Base-by-base conservation (phyloP, 2,113 vertebrate species). In the Dicrurus megarhynchus region DNA sequence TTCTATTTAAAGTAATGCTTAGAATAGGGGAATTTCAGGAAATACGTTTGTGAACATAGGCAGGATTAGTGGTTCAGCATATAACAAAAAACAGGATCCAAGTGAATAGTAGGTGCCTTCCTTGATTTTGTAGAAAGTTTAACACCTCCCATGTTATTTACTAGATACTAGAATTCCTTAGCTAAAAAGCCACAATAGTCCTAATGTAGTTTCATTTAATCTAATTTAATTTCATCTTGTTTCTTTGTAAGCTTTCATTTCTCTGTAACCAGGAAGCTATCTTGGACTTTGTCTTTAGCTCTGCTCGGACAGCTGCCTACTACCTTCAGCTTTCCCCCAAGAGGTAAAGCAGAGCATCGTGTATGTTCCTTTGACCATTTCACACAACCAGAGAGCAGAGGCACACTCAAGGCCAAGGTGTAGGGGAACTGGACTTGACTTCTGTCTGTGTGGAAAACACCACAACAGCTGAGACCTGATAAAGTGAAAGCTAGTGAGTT, bases 341-440 rank as follows among this genome's bases (percentile, higher is more conserved):
- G 35, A 55, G 7, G 4, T 64, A 42, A 87, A 73, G 32, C 14
- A 60, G 26, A 39, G 22, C 20, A 74, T 5, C 0, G 0, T 16
- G 4, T 35, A 8, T 28, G 19, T 65, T 92, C 27, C 20, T 84
- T 75, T 68, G 7, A 23, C 10, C 8, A 20, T 50, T 88, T 86
- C 55, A 80, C 9, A 39, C 14, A 90, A 26, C 15, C 26, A 46
- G 42, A 64, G 17, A 2, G 7, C 35, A 77, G 60, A 81, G 8
- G 23, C 9, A 19, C 69, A 71, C n/a, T 47, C 35, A 50, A 11
- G 53, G 16, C 13, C 33, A 52, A 47, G 5, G 23, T 21, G 2
- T 23, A 60, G 11, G 56, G 28, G 28, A 87, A 49, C 6, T 26
- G 55, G 10, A 41, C 22, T 56, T 69, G 21, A 56, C 24, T 69